Evolutionary conservation across 2,888 invertebrate genomes (phyloP).

Genomic region (Rhamphomyia laevipes): DNA sequence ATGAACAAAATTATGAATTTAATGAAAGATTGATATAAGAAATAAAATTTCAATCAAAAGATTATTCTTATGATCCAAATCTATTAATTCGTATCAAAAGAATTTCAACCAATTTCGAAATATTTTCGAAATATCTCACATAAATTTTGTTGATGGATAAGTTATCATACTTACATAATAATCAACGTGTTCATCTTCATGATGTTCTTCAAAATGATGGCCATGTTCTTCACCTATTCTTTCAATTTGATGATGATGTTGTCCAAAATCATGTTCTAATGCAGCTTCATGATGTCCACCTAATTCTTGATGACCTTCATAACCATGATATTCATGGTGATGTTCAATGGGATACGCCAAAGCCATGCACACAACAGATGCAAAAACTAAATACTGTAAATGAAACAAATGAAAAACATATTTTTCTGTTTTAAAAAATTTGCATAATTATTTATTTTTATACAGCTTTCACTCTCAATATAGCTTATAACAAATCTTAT

Average conservation of each 20-base stretch:
- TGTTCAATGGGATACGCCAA: slow-evolving; percentile 36
- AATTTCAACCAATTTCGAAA: not conserved
- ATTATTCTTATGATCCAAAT: too few relatives aligned
- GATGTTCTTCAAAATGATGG: slow-evolving; percentile 21
- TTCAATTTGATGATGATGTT: slow-evolving; percentile 25
- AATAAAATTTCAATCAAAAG: too few relatives aligned
- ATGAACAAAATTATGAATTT: too few relatives aligned
- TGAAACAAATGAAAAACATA: too few relatives aligned
- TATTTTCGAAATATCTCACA: not conserved
- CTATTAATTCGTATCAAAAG: too few relatives aligned
- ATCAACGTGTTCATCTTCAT: slow-evolving; percentile 46
- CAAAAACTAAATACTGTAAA: slow-evolving; percentile 34
- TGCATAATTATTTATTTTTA: too few relatives aligned
- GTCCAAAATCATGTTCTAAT: slow-evolving; percentile 26
- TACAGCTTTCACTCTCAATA: too few relatives aligned
- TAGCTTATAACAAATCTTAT: too few relatives aligned
- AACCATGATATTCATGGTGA: slow-evolving; percentile 27
- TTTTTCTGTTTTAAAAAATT: too few relatives aligned
- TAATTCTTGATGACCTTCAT: slow-evolving; percentile 20
- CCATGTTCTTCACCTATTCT: slow-evolving; percentile 27
- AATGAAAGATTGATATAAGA: too few relatives aligned
- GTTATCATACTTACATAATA: slow-evolving; percentile 46
- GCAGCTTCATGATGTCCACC: slow-evolving; percentile 22
- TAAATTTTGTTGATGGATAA: not conserved
- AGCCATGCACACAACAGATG: slow-evolving; percentile 32